Evolutionary conservation across 2,113 vertebrate species (phyloP).

Genomic region (Calyptommatus sinebrachiatus): DNA sequence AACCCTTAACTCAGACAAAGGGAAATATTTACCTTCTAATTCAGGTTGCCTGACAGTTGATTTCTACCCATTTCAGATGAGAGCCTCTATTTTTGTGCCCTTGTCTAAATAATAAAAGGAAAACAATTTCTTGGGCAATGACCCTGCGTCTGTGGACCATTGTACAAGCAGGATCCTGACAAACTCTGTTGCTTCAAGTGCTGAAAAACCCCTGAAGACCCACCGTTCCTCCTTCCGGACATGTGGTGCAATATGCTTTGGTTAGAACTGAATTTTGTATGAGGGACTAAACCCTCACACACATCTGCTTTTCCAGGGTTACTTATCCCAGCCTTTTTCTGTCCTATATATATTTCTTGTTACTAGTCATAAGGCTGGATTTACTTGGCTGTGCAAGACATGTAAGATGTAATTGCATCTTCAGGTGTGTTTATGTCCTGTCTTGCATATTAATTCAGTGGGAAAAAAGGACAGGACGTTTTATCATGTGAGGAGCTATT

Average conservation of each 20-base stretch:
- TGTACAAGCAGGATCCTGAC: neutral
- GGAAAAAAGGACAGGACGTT: neutral
- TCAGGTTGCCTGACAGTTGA: too few relatives aligned
- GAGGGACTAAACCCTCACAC: neutral
- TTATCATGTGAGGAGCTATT: neutral
- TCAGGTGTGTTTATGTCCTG: neutral
- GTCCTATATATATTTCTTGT: neutral
- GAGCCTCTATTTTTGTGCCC: neutral
- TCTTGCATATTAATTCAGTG: neutral
- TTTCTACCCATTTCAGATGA: neutral
- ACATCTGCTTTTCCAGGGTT: neutral
- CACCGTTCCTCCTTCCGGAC: too few relatives aligned
- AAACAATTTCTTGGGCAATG: neutral
- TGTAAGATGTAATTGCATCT: too few relatives aligned
- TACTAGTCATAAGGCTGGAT: neutral
- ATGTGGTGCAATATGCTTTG: too few relatives aligned
- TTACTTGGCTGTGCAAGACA: too few relatives aligned
- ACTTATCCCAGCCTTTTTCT: neutral
- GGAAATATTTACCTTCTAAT: too few relatives aligned
- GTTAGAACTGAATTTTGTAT: neutral
- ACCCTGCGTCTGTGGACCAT: neutral
- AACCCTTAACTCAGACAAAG: too few relatives aligned
- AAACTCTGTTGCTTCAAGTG: neutral
- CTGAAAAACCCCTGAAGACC: neutral
- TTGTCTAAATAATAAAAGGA: neutral